Conservation (phyloP, 2,797 vertebrate genomes). For the Peromyscus melanophrys region DNA sequence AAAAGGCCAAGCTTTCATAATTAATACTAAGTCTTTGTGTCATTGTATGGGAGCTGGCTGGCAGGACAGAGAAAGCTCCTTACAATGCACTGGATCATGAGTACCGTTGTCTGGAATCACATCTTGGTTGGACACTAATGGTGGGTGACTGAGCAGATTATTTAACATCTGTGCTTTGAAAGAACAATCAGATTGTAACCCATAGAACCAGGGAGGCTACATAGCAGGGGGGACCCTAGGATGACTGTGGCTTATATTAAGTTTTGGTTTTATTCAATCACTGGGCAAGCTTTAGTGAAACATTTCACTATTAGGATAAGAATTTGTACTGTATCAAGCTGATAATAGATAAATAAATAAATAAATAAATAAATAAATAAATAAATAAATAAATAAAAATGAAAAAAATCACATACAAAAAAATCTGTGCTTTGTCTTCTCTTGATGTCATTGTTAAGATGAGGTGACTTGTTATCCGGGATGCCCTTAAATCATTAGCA, state of each 20-base stretch:
- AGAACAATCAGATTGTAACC: too few species aligned
- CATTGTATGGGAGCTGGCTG: not conserved
- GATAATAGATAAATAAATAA: too few species aligned
- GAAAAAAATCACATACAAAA: too few species aligned
- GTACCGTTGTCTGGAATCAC: not conserved
- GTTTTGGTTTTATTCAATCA: too few species aligned
- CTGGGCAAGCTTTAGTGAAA: too few species aligned
- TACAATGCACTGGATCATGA: not conserved
- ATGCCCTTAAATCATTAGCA: not conserved
- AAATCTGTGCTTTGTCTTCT: not conserved
- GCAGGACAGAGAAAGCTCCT: not conserved
- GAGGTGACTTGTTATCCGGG: not conserved
- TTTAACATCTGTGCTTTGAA: not conserved
- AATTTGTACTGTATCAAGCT: too few species aligned
- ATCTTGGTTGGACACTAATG: not conserved
- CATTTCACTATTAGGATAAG: too few species aligned
- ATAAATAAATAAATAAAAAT: too few species aligned
- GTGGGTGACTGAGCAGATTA: not conserved
- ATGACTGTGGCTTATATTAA: too few species aligned
- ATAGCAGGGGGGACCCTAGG: too few species aligned
- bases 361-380: too few species aligned
- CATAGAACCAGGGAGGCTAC: too few species aligned
- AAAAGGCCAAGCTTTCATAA: not conserved
- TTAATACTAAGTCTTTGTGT: not conserved
- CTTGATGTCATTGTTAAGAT: not conserved